Evolutionary conservation across 2,797 vertebrate genomes (phyloP), one percentile per base, ranked within the genome.

Genomic region (Poecilia velifera): DNA sequence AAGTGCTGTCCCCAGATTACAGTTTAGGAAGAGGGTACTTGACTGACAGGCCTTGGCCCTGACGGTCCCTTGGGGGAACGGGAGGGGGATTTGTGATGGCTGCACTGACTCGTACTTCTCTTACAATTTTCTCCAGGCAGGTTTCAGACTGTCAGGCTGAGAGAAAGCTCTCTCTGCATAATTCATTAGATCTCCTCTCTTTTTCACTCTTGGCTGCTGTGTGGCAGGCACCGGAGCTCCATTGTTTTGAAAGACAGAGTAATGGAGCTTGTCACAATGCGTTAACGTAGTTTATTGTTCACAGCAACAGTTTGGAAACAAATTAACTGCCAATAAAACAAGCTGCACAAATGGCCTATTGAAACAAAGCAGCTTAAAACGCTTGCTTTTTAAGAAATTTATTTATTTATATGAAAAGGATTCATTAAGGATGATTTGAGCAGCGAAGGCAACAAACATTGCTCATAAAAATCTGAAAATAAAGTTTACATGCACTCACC

Each of bases 41-140:
- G 95, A 96, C 91, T 95, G 95, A 95, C 95, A 95, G 91, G 94
- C 92, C 90, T 90, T 93, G 94, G 93, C 92, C 94, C 91, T 85
- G 77, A 88, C 82, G 80, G 91, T 93, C 93, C 93, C 93, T 77
- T 43, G 88, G 92, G 94, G 89, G 82, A 77, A 73, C 77, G 77
- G 90, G 85, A 84, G 90, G 76, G 89, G 90, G 91, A 94, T 94
- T 93, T 95, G 93, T 92, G 90, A 93, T 92, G 93, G 92, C 92
- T 94, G 90, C 92, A 93, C 91, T 89, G 89, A 91, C 91, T 95
- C 87, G 89, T 91, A 93, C 94, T 95, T 95, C 93, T 94, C 88
- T 91, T 91, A 95, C 92, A 92, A 92, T 93, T 93, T 93, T 94
- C 93, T 93, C 92, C 85, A 88, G 90, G 92, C 93, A 92, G 93